Evolutionary conservation across 2,113 vertebrate species (phyloP).

Genomic region (Lophotis ruficrista): DNA sequence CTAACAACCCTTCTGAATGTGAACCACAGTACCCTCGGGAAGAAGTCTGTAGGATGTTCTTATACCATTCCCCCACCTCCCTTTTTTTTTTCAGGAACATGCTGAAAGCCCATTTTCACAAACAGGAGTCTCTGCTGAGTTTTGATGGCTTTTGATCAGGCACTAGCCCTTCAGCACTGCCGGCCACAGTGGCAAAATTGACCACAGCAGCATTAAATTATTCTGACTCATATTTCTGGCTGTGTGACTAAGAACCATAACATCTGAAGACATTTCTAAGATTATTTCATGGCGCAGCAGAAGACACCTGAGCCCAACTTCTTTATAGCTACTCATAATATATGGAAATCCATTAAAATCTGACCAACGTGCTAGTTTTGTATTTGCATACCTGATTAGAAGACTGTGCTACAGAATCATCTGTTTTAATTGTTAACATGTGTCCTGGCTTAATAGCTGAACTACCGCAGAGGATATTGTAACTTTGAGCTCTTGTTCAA

Average conservation of each 20-base stretch:
- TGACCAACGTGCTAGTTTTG: not conserved
- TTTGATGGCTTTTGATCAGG: conserved; percentile 66
- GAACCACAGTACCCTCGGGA: not conserved
- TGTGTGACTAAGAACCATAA: conserved; percentile 2
- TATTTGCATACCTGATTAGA: conserved; percentile 23
- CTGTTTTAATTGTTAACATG: not conserved
- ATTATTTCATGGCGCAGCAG: not conserved
- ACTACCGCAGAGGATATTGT: not conserved
- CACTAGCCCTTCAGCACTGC: conserved; percentile 57
- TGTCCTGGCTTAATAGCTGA: not conserved
- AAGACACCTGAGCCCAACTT: conserved; percentile 37
- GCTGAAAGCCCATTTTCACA: not conserved
- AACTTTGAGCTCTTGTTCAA: conserved; percentile 36
- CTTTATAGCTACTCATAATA: not conserved
- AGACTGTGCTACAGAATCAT: not conserved
- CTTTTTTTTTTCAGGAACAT: not conserved
- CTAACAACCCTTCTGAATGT: not conserved
- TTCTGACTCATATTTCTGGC: conserved; percentile 46
- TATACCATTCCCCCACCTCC: not conserved
- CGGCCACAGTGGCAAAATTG: conserved; percentile 47
- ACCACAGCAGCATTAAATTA: conserved; percentile 57
- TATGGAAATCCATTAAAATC: not conserved
- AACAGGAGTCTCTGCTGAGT: conserved; percentile 31
- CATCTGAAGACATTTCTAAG: conserved; percentile 27
- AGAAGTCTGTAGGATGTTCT: conserved; percentile 15